Conservation (phyloP, 2,888 invertebrate species). For the Caenorhabditis afra region DNA sequence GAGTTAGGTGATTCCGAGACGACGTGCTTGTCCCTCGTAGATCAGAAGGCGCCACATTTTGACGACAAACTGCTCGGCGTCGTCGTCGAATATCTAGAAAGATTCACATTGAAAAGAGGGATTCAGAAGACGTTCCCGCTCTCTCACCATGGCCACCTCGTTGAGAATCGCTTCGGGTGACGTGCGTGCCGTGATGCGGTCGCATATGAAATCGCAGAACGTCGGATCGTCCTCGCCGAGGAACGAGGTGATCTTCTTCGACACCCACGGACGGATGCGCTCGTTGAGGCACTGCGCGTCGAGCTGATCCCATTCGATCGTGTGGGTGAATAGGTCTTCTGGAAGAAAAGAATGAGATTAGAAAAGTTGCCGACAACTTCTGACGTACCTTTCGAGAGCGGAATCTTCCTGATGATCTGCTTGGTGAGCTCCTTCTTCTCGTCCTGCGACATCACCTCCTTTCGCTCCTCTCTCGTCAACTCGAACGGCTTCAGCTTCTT, state of each 20-base stretch:
- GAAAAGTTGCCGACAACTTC: no score
- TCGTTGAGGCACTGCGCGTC: constrained; percentile 91
- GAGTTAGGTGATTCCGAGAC: constrained; percentile 54
- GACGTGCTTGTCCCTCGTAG: constrained; percentile 91
- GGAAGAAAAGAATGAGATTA: constrained; percentile 22
- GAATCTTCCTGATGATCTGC: constrained; percentile 97
- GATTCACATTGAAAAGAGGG: no score
- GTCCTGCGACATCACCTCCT: constrained; percentile 82
- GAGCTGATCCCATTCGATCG: constrained; percentile 91
- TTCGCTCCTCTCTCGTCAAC: constrained; percentile 77
- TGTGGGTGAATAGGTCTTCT: constrained; percentile 94
- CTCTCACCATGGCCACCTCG: constrained; percentile 95
- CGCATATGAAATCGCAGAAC: constrained; percentile 98
- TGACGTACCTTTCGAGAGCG: constrained; percentile 88
- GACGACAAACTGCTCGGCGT: constrained; percentile 99
- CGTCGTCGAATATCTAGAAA: constrained; percentile 95
- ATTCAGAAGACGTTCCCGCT: no score
- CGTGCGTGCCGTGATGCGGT: constrained; percentile 94
- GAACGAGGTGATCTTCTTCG: constrained; percentile 89
- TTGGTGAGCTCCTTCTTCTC: constrained; percentile 97
- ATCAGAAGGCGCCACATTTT: constrained; percentile 99
- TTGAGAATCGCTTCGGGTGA: constrained; percentile 95
- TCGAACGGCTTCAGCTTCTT: constrained; percentile 78
- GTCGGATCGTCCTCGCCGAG: constrained; percentile 94
- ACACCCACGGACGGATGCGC: constrained; percentile 98